Conservation (phyloP, 2,113 vertebrate genomes). For the Illadopsis cleaveri region DNA sequence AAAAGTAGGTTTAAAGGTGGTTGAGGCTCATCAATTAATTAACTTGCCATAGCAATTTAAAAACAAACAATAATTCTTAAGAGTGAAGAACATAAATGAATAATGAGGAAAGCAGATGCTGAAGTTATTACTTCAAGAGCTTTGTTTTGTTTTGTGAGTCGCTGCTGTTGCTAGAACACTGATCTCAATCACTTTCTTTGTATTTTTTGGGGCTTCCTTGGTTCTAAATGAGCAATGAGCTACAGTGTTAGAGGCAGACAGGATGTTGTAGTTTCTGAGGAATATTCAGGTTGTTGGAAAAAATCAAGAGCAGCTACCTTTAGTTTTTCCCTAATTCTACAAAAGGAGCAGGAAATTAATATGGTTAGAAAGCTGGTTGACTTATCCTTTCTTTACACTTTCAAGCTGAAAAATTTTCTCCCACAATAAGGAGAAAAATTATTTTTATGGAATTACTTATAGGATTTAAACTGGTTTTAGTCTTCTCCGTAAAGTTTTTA, state of each 20-base stretch:
- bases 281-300: background rate
- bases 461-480: background rate
- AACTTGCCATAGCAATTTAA: background rate
- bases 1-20: background rate
- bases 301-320: slow-evolving; percentile 7
- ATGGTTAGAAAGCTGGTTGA: background rate
- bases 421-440: background rate
- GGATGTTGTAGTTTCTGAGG: background rate
- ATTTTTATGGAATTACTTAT: background rate
- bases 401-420: background rate
- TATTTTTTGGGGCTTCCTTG: background rate
- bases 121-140: background rate
- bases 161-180: background rate
- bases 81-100: background rate
- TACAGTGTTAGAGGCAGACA: background rate
- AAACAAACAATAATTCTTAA: background rate
- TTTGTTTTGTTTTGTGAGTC: background rate
- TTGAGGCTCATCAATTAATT: background rate
- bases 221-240: background rate
- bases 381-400: background rate
- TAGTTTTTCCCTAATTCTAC: background rate
- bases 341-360: background rate
- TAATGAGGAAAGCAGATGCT: background rate
- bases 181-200: background rate
- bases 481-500: background rate